These are phyloP conservation scores for Tetragonula clypearis DNA, from an alignment of 1,140 invertebrate species.

Conservation along the genomic window DNA sequence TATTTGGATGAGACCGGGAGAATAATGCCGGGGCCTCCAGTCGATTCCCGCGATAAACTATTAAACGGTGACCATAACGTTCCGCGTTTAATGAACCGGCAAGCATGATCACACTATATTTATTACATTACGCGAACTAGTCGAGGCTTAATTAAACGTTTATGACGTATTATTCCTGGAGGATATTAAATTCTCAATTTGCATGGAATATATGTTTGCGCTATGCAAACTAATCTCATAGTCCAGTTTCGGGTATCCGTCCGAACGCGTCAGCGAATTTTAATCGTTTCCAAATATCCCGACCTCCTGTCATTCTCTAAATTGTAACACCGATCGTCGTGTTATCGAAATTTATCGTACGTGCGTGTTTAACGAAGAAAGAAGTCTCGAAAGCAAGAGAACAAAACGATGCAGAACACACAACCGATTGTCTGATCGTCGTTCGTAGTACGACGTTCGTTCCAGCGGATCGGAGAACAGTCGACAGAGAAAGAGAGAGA, in stretches of 20 bases:
- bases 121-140: constrained; percentile 57
- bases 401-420: not conserved
- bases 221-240: constrained; percentile 33
- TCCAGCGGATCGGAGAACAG: constrained; percentile 3
- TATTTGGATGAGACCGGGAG: constrained; percentile 34
- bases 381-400: no score
- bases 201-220: constrained; percentile 45
- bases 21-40: constrained; percentile 45
- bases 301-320: not conserved
- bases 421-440: constrained; percentile 43
- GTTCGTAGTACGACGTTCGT: constrained; percentile 59
- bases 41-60: constrained; percentile 53
- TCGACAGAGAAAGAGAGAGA: not conserved
- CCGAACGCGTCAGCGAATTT: constrained; percentile 21
- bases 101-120: constrained; percentile 58
- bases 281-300: constrained; percentile 13
- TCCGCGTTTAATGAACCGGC: constrained; percentile 58
- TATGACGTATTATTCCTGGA: constrained; percentile 53
- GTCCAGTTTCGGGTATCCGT: not conserved
- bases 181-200: constrained; percentile 49
- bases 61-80: constrained; percentile 62
- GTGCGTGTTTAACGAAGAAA: not conserved
- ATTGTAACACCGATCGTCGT: not conserved
- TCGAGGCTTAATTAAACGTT: constrained; percentile 62
- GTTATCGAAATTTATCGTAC: not conserved